Evolutionary conservation across 2,797 vertebrate species (phyloP), one percentile per base, ranked within the genome.

Genomic region (Darevskia nairensis): DNA sequence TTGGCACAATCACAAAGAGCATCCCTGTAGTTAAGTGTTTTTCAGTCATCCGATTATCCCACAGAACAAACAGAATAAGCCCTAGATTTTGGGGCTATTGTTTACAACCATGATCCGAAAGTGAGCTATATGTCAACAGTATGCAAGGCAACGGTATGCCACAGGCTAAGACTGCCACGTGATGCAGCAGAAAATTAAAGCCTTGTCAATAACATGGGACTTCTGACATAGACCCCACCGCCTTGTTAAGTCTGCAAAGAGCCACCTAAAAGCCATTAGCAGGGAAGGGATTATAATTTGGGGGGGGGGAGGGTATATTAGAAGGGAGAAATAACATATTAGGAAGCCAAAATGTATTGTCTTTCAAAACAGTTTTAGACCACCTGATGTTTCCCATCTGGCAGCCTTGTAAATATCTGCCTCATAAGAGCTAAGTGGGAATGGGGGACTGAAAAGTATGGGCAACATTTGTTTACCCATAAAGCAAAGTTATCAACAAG

Each of bases 341-440:
- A 50, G 35, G 8, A 5, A 46, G 29, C 79, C 44, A 75, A 74
- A 82, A 46, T 64, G 27, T 59, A 74, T 72, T 61, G 55, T 44
- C 35, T 82, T 81, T 82, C 69, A 75, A 72, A 80, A 87, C 50
- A n/a, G 21, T 79, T 82, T 64, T n/a, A 27, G 69, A 75, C 69
- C 78, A 59, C 86, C 86, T 39, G 55, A 32, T 75, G 79, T 64
- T 81, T 87, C 50, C 86, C 79, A 87, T 82, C 68, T 87, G 86
- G 86, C 68, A 66, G 9, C 39, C 69, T 50, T 46, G 68, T 74
- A 32, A 74, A 87, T 74, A 87, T 74, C 69, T 81, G 86, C 50
- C 10, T 44, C 27, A 8, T 4, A 66, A 87, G 71, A 35, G 21
- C 41, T 8, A 55, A 71, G 27, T 50, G 9, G 11, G 46, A 74